phyloP scores from a whole-genome alignment of 2,113 vertebrate genomes.

The Zapus hudsonius region DNA sequence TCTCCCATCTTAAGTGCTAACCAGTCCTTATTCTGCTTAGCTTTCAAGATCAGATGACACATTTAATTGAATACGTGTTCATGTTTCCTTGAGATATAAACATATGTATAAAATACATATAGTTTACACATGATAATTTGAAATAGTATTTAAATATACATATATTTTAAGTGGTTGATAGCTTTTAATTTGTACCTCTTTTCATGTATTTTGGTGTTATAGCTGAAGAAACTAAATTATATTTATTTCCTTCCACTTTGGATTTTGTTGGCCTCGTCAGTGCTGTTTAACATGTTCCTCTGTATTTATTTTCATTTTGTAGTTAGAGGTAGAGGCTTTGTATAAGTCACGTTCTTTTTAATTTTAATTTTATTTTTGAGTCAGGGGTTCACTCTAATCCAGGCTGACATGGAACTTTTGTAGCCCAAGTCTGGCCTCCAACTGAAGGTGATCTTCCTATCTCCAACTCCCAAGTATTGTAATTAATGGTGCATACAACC shows the following conservation, averaged over 20 bases:
- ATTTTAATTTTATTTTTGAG: too few species aligned
- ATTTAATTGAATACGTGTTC: background rate
- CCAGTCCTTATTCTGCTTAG: too few species aligned
- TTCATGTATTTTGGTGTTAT: background rate
- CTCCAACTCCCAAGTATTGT: too few species aligned
- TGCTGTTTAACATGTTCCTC: background rate
- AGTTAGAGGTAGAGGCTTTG: too few species aligned
- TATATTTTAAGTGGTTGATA: background rate
- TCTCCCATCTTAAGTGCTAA: background rate
- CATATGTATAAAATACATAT: background rate
- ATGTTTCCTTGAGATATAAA: background rate
- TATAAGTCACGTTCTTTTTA: too few species aligned
- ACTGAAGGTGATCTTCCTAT: too few species aligned
- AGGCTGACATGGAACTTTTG: too few species aligned
- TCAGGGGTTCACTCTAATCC: too few species aligned
- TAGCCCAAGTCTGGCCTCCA: too few species aligned
- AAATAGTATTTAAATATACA: background rate
- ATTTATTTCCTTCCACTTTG: background rate
- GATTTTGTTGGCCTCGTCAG: background rate
- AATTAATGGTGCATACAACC: too few species aligned
- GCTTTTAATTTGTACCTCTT: background rate
- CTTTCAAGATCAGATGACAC: too few species aligned
- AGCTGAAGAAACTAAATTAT: background rate
- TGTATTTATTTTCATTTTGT: background rate
- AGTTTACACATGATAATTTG: background rate